Percentiles rank a stretch among this genome's conserved stretches.
Evolutionary conservation across 2,113 vertebrate species (phyloP).

Genomic region (Charina bottae): DNA sequence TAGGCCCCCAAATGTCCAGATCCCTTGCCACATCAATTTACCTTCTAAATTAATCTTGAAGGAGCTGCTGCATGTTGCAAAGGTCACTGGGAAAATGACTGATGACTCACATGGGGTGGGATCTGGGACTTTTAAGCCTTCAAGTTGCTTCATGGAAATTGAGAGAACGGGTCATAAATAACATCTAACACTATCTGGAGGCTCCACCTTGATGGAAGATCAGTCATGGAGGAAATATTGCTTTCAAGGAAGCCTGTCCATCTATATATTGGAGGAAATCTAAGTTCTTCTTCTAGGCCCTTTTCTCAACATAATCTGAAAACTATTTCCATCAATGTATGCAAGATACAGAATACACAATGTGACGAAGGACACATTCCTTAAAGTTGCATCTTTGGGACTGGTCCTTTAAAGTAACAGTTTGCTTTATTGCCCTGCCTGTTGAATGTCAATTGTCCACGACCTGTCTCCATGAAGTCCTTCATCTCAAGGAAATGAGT

Average conservation of each 20-base stretch:
- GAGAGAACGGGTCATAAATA: not conserved
- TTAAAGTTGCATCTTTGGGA: not conserved
- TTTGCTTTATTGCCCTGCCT: conserved; percentile 16
- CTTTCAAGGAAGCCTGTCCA: not conserved
- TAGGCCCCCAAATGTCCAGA: not conserved
- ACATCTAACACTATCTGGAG: not conserved
- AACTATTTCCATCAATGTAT: not conserved
- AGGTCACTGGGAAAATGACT: not conserved
- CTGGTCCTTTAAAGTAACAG: conserved; percentile 27
- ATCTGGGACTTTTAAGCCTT: not conserved
- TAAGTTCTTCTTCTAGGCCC: no score
- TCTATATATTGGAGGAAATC: not conserved
- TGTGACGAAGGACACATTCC: not conserved
- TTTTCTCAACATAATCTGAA: not conserved
- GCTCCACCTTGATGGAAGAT: not conserved
- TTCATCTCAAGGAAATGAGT: no score
- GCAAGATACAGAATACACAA: not conserved
- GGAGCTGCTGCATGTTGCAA: not conserved
- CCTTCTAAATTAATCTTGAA: not conserved
- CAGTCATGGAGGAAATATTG: not conserved
- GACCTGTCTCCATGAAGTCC: not conserved
- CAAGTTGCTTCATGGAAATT: not conserved
- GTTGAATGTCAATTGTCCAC: no score
- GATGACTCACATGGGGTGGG: not conserved
- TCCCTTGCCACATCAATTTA: not conserved